Base-by-base conservation (phyloP, 2,113 vertebrate species). In the Aldabrachelys gigantea region DNA sequence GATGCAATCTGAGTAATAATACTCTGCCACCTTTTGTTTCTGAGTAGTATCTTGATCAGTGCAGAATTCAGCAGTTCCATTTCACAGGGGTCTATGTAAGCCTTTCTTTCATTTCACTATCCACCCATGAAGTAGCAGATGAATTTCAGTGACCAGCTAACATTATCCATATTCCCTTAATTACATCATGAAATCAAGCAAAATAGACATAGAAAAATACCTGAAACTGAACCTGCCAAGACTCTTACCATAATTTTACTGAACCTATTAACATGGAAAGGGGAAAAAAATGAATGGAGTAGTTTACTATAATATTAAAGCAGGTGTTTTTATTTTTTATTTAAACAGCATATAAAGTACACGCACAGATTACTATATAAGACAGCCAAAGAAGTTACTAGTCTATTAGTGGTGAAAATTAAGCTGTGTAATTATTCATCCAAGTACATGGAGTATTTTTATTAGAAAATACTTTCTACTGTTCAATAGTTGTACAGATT, bases 61-160 rank as follows among this genome's bases (percentile, higher is more conserved):
- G 91, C 72, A 90, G 50, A 92, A 81, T 90, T 78, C 44, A 91
- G 13, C n/a, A 82, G 3, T 72, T 93, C 35, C 56, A 1, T 38
- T 72, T 80, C 86, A 29, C 84, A 72, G 44, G 8, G 84, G n/a
- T n/a, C 80, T 41, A 11, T 25, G 10, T 85, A 82, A 94, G 5
- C 50, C 54, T 89, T 17, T 47, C 90, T 13, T 49, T 84, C 10
- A 25, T 84, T 86, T 76, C 62, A 82, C 2, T 59, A 85, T 25
- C 87, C 35, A 75, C 5, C 5, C 17, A 44, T 53, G 0, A 35
- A 83, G 2, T 91, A 82, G 82, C 72, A 88, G 27, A 35, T 49
- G 49, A 78, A 2, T 80, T 10, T 72, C 50, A 80, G 80, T 49
- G 27, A 79, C 8, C 44, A 54, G 13, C 72, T 91, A 0, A 19